phyloP scores from a whole-genome alignment of 1,140 invertebrate species.

The Aphaenogaster ashmeadi region DNA sequence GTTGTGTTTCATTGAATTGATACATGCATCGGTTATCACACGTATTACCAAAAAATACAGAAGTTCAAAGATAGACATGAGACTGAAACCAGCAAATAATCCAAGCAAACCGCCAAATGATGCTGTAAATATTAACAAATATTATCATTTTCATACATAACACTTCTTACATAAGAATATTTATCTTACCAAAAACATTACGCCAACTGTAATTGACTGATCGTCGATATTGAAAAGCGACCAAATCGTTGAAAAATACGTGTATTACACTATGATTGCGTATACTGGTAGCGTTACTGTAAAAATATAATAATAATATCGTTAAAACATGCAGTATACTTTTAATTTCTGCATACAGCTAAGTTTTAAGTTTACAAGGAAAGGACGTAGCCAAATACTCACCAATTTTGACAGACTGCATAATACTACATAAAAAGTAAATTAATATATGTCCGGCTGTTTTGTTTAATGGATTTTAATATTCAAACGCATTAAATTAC shows the following conservation, averaged over 20 bases:
- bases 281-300: conserved; percentile 51
- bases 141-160: background rate
- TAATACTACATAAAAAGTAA: no score
- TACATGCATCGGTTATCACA: conserved; percentile 82
- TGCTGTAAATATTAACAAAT: conserved; percentile 86
- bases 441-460: no score
- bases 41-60: conserved; percentile 89
- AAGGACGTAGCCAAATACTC: no score
- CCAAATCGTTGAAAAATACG: conserved; percentile 80
- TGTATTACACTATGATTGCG: conserved; percentile 78
- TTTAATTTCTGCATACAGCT: background rate
- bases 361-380: no score
- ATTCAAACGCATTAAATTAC: no score
- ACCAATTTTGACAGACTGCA: no score
- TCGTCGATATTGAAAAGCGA: conserved; percentile 78
- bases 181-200: conserved; percentile 79
- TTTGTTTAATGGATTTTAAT: no score
- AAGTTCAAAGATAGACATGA: conserved; percentile 90
- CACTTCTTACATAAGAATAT: background rate
- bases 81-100: conserved; percentile 90
- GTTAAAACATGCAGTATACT: background rate
- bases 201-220: conserved; percentile 79
- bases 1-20: conserved; percentile 8
- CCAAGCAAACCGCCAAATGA: conserved; percentile 90
- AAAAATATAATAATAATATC: conserved; percentile 10